phyloP scores from a whole-genome alignment of 2,888 invertebrate genomes.

The Gymnocheta viridis region DNA sequence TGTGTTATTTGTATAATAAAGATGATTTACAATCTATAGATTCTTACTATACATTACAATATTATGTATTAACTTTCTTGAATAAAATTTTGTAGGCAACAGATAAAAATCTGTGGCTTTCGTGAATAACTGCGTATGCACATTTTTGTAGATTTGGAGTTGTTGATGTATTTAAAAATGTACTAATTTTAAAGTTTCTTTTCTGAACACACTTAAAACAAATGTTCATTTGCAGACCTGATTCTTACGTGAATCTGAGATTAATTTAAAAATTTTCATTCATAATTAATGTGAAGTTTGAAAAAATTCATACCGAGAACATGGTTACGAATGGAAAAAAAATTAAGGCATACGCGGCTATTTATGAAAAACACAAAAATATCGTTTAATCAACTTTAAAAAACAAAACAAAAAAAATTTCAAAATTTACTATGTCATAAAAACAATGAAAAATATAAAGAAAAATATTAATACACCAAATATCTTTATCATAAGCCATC shows the following conservation, averaged over 20 bases:
- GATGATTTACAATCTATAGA: conserved; percentile 16
- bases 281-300: neutral
- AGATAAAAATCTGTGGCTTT: neutral
- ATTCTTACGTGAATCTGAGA: too few relatives aligned
- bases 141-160: neutral
- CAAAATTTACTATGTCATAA: conserved; percentile 88
- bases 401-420: neutral
- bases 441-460: conserved; percentile 99
- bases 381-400: neutral
- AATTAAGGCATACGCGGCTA: neutral
- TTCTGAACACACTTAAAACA: too few relatives aligned
- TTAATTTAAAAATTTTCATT: too few relatives aligned
- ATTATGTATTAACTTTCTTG: conserved; percentile 8
- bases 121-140: neutral
- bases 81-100: conserved; percentile 23
- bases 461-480: conserved; percentile 99
- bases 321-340: neutral
- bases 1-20: conserved; percentile 7
- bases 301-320: neutral
- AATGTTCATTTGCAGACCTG: too few relatives aligned
- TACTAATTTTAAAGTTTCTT: too few relatives aligned
- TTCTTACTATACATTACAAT: conserved; percentile 51
- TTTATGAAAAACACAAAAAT: neutral
- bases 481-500: conserved; percentile 99
- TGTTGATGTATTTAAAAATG: neutral